Conservation (phyloP, 2,113 vertebrate genomes). For the Bothrops jararaca region DNA sequence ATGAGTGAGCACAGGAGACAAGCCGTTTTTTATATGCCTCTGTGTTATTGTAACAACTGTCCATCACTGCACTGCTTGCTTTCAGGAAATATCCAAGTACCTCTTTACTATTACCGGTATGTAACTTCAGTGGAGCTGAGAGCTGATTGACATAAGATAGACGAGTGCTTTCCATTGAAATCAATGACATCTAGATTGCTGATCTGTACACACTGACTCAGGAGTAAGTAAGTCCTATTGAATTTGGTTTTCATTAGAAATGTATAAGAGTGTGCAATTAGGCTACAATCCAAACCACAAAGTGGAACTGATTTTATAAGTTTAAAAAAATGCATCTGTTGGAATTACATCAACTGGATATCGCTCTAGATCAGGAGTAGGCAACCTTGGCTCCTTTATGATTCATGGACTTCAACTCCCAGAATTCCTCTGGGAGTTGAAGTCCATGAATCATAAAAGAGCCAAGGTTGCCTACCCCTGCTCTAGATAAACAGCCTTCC, state of each 20-base stretch:
- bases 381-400: too few species aligned
- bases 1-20: not conserved
- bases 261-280: not conserved
- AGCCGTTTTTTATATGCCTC: not conserved
- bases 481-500: too few species aligned
- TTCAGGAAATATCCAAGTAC: not conserved
- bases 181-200: too few species aligned
- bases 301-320: not conserved
- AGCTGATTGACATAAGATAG: not conserved
- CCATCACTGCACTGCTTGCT: not conserved
- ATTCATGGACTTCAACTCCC: too few species aligned
- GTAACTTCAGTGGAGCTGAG: not conserved
- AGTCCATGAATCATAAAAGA: too few species aligned
- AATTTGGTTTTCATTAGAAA: not conserved
- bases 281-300: not conserved
- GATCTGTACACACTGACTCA: not conserved
- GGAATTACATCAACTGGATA: not conserved
- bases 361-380: too few species aligned
- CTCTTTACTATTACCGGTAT: not conserved
- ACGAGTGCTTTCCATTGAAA: not conserved
- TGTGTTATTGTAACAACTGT: not conserved
- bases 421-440: too few species aligned
- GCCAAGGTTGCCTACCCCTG: too few species aligned
- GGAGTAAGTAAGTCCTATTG: too few species aligned
- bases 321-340: not conserved